phyloP scores from a whole-genome alignment of 2,797 vertebrate genomes.

The Chelidonichthys spinosus region DNA sequence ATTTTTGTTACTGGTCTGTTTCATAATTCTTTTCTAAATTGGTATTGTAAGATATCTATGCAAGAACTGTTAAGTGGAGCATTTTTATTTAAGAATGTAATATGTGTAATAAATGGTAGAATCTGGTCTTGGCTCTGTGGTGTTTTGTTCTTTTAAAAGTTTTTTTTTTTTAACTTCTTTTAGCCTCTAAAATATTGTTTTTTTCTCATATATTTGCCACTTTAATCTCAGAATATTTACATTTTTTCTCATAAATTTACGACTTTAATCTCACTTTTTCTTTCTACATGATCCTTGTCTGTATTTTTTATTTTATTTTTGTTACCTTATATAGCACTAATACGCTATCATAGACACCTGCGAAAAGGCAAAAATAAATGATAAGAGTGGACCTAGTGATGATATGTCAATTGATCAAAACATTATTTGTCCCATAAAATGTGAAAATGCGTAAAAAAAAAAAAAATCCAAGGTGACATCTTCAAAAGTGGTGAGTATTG shows the following conservation, averaged over 20 bases:
- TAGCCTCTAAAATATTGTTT: background rate
- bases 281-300: too few species aligned
- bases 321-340: background rate
- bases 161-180: too few species aligned
- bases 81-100: slow-evolving; percentile 99
- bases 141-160: too few species aligned
- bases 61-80: slow-evolving; percentile 99
- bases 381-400: background rate
- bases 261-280: too few species aligned
- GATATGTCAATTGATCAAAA: background rate
- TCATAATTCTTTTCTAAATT: slow-evolving; percentile 99
- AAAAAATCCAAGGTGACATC: too few species aligned
- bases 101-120: slow-evolving; percentile 99
- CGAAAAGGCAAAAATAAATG: background rate
- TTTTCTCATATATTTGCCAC: background rate
- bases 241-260: too few species aligned
- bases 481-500: too few species aligned
- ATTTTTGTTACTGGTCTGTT: slow-evolving; percentile 99
- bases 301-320: too few species aligned
- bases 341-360: too few species aligned
- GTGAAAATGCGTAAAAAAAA: background rate
- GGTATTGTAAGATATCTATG: slow-evolving; percentile 99
- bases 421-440: background rate
- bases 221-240: too few species aligned
- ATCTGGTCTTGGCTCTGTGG: slow-evolving; percentile 82